phyloP scores from a whole-genome alignment of 2,888 invertebrate genomes.

The Melieria crassipennis region DNA sequence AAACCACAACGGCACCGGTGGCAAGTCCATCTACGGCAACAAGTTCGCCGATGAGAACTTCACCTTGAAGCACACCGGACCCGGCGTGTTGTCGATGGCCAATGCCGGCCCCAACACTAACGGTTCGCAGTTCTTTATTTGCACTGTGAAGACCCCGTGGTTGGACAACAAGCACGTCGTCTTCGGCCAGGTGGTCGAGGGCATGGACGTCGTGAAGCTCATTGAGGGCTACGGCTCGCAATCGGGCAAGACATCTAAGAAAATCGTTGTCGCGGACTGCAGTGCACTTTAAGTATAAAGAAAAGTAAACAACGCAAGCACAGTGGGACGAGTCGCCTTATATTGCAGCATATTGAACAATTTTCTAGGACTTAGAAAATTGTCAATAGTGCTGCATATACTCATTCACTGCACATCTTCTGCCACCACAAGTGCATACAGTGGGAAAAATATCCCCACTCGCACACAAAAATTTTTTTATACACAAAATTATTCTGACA shows the following conservation, averaged over 20 bases:
- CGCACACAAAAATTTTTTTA: no score
- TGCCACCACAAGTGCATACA: no score
- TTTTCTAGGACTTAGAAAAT: no score
- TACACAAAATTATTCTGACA: no score
- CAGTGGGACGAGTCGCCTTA: no score
- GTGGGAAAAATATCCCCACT: no score
- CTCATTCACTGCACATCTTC: no score
- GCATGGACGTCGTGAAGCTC: conserved; percentile 90
- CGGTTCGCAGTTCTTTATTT: conserved; percentile 97
- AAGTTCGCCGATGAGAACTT: conserved; percentile 99
- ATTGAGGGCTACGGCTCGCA: conserved; percentile 84
- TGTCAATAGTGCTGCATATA: no score
- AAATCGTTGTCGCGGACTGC: conserved; percentile 80
- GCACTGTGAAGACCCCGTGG: conserved; percentile 93
- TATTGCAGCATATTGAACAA: no score
- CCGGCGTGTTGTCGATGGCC: conserved; percentile 95
- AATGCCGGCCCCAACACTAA: conserved; percentile 97
- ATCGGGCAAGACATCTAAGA: conserved; percentile 85
- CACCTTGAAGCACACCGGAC: conserved; percentile 90
- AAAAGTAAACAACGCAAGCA: background rate
- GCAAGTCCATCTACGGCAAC: no score
- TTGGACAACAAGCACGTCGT: conserved; percentile 94
- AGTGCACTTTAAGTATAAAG: conserved; percentile 75
- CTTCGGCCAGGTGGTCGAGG: conserved; percentile 90
- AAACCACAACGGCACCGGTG: no score